Conservation (phyloP, 2,797 vertebrate genomes). For the Silurus lanzhouensis region DNA sequence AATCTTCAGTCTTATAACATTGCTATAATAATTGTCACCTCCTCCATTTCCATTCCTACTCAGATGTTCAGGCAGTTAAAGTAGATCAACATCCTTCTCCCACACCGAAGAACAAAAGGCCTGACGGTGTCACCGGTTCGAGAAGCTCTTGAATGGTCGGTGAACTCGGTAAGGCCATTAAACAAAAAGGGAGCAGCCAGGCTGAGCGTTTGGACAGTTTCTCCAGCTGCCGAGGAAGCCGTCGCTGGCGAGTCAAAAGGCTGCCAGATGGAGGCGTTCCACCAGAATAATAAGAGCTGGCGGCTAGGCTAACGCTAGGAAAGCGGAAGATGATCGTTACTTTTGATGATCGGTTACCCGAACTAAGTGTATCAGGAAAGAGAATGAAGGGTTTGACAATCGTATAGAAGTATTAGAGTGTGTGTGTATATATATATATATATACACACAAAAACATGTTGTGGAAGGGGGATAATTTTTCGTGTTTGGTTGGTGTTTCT, state of each 20-base stretch:
- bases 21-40: constrained; percentile 1
- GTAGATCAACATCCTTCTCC: constrained; percentile 3
- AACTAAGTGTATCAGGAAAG: neutral
- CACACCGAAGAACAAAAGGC: constrained; percentile 63
- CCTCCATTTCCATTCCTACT: constrained; percentile 1
- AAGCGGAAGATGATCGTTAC: constrained; percentile 7
- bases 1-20: neutral
- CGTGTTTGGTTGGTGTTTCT: neutral
- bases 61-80: constrained; percentile 44
- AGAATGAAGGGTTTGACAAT: neutral
- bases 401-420: too few relatives aligned
- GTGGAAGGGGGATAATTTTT: too few relatives aligned
- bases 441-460: too few relatives aligned
- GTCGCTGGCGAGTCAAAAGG: constrained; percentile 69
- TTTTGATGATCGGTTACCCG: neutral
- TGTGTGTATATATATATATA: too few relatives aligned
- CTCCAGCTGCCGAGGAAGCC: constrained; percentile 75
- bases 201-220: constrained; percentile 79
- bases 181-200: constrained; percentile 63
- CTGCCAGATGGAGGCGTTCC: constrained; percentile 78
- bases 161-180: constrained; percentile 70
- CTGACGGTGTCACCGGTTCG: constrained; percentile 64
- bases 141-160: constrained; percentile 59
- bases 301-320: constrained; percentile 45
- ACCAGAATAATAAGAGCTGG: constrained; percentile 75